phyloP scores from a whole-genome alignment of 2,113 vertebrate genomes.

The human region GRCh38 chr15:66323501-66324000 shows the following conservation, averaged over 20 bases:
- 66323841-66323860: background rate
- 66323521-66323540: constrained; percentile 96
- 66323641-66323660: background rate
- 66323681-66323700: too few relatives aligned
- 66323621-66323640: background rate
- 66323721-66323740: background rate
- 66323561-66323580: constrained; percentile 93
- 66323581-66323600: constrained; percentile 88
- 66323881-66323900: background rate
- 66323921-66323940: background rate
- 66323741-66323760: background rate
- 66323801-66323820: background rate
- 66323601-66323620: background rate
- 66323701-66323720: background rate
- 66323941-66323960: background rate
- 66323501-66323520: constrained; percentile 95
- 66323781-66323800: background rate
- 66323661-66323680: background rate
- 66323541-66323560: constrained; percentile 92
- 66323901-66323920: background rate
- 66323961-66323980: constrained; percentile 25
- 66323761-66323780: background rate
- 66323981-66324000: background rate
- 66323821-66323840: background rate
- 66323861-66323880: background rate